These are phyloP conservation scores for Drosophila chauvacae DNA, from an alignment of 1,140 invertebrate species.

Conservation along the genomic window DNA sequence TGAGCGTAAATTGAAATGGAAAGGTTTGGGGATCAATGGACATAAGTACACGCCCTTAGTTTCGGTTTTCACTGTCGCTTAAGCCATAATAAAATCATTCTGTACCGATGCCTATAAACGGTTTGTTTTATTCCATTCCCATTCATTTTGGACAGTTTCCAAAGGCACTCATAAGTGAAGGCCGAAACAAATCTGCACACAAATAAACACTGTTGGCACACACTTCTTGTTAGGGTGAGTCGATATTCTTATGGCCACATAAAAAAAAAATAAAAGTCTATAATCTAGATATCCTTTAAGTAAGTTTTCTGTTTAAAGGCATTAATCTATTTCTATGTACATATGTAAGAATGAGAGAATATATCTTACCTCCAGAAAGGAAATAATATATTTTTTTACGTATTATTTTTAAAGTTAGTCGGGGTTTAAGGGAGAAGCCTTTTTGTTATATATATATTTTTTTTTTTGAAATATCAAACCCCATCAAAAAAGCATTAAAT, in stretches of 20 bases:
- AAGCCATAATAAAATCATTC: conserved; percentile 40
- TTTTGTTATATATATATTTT: too few relatives aligned
- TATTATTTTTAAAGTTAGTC: too few relatives aligned
- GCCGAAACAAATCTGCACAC: conserved; percentile 16
- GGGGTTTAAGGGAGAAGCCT: too few relatives aligned
- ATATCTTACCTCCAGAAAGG: too few relatives aligned
- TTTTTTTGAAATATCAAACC: too few relatives aligned
- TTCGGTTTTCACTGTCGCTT: conserved; percentile 45
- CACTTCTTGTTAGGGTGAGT: neutral
- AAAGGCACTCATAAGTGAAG: conserved; percentile 34
- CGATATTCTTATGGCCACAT: neutral
- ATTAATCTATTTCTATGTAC: too few relatives aligned
- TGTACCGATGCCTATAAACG: conserved; percentile 39
- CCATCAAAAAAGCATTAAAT: too few relatives aligned
- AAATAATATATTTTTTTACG: too few relatives aligned
- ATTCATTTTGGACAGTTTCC: conserved; percentile 10
- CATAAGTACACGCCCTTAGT: conserved; percentile 27
- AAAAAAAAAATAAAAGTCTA: neutral
- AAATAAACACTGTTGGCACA: conserved; percentile 19
- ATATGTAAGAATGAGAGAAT: too few relatives aligned
- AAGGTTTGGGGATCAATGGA: conserved; percentile 57
- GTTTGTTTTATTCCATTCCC: conserved; percentile 44
- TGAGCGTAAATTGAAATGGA: conserved; percentile 55
- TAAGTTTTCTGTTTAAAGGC: too few relatives aligned
- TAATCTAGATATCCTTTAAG: too few relatives aligned